Base-by-base conservation (phyloP, 2,113 vertebrate species). In the Takifugu bimaculatus region DNA sequence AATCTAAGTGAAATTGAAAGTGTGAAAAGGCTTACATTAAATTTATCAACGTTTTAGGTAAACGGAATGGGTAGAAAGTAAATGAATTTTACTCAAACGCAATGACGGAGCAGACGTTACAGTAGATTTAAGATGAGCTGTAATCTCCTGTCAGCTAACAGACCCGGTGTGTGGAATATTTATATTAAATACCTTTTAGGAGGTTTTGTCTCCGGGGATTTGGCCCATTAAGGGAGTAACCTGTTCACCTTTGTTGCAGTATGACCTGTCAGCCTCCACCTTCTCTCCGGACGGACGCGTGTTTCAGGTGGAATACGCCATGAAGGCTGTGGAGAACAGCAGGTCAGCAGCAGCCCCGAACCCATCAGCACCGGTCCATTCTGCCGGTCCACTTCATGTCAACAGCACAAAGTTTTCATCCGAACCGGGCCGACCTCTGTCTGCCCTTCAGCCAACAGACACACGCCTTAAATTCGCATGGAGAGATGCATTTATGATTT, bases 291-390 rank as follows among this genome's bases (percentile, higher is more conserved):
- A 99, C 77, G 97, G 97, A 27, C 92, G 97, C 75, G 97, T 99
- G 42, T 99, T 99, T 78, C 97, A 99, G 81, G 96, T 99, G 71
- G 97, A 98, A 66, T 99, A 99, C 85, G 97, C 97, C 48, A 97
- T 96, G 91, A 99, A 99, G 83, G 97, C 97, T 6, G 97, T 99
- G 27, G 97, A 99, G 85, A 99, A 99, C 13, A 99, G 97, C 80
- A 99, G 95, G 96, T 98, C 79, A 90, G 55, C 49, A 49, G 54
- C 20, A 6, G 2, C 7, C 6, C 35, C 35, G 1, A 39, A 11
- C 35, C 20, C 35, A 39, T 11, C 35, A 1, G 1, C 35, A 9
- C 35, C 35, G 35, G 1, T 7, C 4, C 35, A 39, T 11, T 6
- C 7, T 39, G 35, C 35, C 35, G 5, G 35, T 39, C 35, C 35